Base-by-base conservation (phyloP, 2,113 vertebrate species). In the Phainopepla nitens region DNA sequence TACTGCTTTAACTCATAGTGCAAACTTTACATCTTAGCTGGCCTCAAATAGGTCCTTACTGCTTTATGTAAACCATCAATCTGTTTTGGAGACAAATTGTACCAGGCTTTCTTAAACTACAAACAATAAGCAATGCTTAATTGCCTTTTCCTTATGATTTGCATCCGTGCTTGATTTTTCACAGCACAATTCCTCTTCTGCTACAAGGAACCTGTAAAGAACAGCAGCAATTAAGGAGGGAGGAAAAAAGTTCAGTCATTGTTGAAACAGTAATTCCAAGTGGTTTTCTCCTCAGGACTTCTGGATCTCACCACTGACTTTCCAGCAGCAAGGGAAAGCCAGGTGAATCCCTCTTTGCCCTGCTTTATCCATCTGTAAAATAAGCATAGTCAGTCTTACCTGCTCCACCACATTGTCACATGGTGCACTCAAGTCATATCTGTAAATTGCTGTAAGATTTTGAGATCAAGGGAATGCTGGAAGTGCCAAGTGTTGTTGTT, bases 401-500 rank as follows among this genome's bases (percentile, higher is more conserved):
- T 92, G 69, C 92, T 69, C 7, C 2, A 57, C 79, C 49, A 39
- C 75, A 58, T 83, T 71, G 51, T 79, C 77, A 69, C 65, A 0
- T 68, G 82, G 36, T 33, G 41, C 53, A 87, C 72, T 65, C 76
- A 65, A 84, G 90, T 35, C 41, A 82, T 89, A 54, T 94, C 94
- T 82, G 61, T 61, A 65, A 95, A 96, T 93, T 93, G 82, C 86
- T 91, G 89, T 71, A 87, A 95, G 96, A 94, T 90, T 70, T 69
- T 94, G 82, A 93, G 93, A 93, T 92, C 90, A 60, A 69, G 87
- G 88, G 82, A 95, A 53, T 75, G 82, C 82, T 81, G 88, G 86
- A 91, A 93, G 82, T 96, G 94, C 92, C 94, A 97, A 96, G 90
- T 96, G 95, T 70, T 95, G 95, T 77, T 96, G 94, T 88, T 96